A percentile compares a stretch with the other conserved stretches of the same genome.
Evolutionary conservation across 2,113 vertebrate genomes (phyloP).

Genomic region (Urocynchramus pylzowi): DNA sequence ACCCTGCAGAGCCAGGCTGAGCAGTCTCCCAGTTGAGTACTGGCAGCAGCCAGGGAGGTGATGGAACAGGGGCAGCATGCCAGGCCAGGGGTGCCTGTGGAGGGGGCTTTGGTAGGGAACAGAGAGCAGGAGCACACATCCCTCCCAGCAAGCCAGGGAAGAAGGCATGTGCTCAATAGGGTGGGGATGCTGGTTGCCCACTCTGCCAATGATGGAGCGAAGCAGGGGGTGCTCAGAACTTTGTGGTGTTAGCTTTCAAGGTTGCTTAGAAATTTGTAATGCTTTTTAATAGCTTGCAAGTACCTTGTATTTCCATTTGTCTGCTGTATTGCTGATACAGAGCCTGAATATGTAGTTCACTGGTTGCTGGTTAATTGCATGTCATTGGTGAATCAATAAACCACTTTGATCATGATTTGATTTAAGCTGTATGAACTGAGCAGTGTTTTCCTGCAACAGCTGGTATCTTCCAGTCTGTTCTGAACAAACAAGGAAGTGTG

Average conservation of each 20-base stretch:
- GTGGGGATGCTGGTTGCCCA: neutral
- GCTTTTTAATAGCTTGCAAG: neutral
- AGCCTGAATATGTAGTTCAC: neutral
- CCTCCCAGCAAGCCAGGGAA: neutral
- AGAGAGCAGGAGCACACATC: neutral
- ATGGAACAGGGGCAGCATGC: accelerated
- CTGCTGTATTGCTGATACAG: neutral
- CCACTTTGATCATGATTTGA: neutral
- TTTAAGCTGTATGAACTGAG: neutral
- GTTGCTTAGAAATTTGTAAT: neutral
- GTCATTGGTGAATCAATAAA: constrained; percentile 2
- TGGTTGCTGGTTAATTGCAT: neutral
- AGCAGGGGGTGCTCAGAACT: neutral
- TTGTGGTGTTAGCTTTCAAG: neutral
- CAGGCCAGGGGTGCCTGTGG: neutral
- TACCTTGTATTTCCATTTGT: neutral
- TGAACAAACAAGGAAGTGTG: neutral
- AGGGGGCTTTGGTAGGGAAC: accelerated
- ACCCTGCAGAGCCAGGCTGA: neutral
- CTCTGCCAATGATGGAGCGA: accelerated
- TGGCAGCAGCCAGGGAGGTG: neutral
- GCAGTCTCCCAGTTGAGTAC: accelerated
- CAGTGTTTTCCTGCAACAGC: neutral
- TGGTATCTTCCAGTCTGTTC: neutral
- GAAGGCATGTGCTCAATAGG: accelerated